Percentiles rank a stretch among this genome's conserved stretches.
Conservation (phyloP, 2,113 vertebrate genomes). For the Coturnix japonica region DNA sequence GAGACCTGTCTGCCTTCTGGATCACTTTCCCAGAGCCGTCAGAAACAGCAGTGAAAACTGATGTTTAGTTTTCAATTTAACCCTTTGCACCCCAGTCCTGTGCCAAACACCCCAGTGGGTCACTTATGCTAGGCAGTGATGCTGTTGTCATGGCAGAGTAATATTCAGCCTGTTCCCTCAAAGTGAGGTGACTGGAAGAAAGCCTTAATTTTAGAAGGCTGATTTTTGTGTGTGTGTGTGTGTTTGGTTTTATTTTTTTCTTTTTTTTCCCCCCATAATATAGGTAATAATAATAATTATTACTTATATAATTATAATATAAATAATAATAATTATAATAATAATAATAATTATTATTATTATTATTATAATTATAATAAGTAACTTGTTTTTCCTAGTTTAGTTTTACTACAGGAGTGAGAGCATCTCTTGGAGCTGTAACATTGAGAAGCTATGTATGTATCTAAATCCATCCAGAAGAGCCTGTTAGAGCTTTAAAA, state of each 20-base stretch:
- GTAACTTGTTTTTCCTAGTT: background rate
- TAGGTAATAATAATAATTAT: no score
- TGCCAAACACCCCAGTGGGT: background rate
- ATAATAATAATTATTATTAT: no score
- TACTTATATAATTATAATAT: no score
- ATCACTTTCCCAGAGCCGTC: background rate
- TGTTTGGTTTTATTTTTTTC: background rate
- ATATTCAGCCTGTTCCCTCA: background rate
- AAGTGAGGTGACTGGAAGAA: background rate
- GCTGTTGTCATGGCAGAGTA: background rate
- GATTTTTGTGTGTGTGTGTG: no score
- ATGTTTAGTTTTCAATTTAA: background rate
- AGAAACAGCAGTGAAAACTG: background rate
- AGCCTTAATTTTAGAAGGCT: background rate
- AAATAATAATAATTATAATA: no score
- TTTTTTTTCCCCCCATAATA: background rate
- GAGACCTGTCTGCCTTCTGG: background rate
- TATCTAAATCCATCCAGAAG: background rate
- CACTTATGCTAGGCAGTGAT: background rate
- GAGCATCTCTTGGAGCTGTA: background rate
- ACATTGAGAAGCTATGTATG: background rate
- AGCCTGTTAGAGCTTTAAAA: background rate
- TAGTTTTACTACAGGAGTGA: background rate
- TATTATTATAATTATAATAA: no score
- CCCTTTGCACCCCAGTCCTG: background rate